Evolutionary conservation across 2,113 vertebrate genomes (phyloP).

Genomic region (Siniperca knerii): DNA sequence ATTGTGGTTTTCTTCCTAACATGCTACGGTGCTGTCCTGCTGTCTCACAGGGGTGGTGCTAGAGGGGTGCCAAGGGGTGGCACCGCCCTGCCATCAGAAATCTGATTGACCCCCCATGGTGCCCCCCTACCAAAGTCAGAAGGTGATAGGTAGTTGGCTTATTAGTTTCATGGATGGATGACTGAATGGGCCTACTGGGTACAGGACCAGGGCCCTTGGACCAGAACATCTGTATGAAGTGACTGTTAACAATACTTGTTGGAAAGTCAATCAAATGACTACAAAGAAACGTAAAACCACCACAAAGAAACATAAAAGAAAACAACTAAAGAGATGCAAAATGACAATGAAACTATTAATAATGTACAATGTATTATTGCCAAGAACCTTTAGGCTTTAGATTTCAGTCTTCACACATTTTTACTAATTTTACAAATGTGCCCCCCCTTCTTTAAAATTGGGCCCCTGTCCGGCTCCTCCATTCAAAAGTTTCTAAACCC

Average conservation of each 20-base stretch:
- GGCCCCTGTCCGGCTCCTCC: neutral
- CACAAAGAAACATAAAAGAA: neutral
- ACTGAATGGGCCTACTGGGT: neutral
- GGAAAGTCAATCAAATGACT: slow-evolving; percentile 9
- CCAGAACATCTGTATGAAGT: neutral
- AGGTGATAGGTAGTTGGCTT: neutral
- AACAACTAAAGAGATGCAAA: neutral
- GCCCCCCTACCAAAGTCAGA: neutral
- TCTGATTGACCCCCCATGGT: neutral
- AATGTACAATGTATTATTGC: neutral
- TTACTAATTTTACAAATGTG: neutral
- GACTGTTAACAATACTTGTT: slow-evolving; percentile 2
- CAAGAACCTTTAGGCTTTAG: neutral
- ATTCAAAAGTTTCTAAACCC: slow-evolving; percentile 9
- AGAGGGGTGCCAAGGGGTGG: neutral
- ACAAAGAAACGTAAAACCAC: neutral
- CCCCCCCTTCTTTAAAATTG: neutral
- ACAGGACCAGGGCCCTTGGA: neutral
- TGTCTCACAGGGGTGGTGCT: slow-evolving; percentile 5
- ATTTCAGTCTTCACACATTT: neutral
- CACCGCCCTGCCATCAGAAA: neutral
- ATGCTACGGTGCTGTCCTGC: slow-evolving; percentile 10
- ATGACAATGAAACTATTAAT: neutral
- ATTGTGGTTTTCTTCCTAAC: slow-evolving; percentile 37
- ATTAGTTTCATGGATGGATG: neutral